phyloP scores from a whole-genome alignment of 2,888 invertebrate genomes.

The Eutolmus rufibarbis region DNA sequence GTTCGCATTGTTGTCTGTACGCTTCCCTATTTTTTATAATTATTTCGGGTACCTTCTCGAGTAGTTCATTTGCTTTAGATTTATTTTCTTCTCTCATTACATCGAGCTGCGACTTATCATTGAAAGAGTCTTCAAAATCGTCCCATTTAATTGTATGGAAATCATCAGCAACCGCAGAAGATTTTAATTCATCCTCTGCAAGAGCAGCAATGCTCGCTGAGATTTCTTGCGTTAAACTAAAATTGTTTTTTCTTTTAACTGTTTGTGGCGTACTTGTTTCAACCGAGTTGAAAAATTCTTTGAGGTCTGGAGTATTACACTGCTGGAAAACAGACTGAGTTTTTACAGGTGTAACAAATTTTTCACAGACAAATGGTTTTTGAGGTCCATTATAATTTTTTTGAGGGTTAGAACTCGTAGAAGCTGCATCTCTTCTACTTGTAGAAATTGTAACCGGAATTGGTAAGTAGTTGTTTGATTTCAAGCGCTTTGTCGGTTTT shows the following conservation, averaged over 20 bases:
- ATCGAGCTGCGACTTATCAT: background rate
- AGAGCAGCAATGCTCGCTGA: constrained; percentile 57
- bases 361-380: background rate
- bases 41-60: background rate
- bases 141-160: constrained; percentile 16
- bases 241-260: background rate
- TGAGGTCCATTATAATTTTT: background rate
- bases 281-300: constrained; percentile 43
- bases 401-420: background rate
- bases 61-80: background rate
- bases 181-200: constrained; percentile 56
- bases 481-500: background rate
- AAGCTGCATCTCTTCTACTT: background rate
- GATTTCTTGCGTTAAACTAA: constrained; percentile 55
- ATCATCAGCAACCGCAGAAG: background rate
- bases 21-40: background rate
- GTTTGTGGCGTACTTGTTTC: constrained; percentile 40
- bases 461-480: background rate
- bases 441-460: background rate
- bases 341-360: background rate
- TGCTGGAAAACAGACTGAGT: background rate
- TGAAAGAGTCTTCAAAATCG: constrained; percentile 13
- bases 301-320: constrained; percentile 33
- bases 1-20: background rate
- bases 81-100: background rate